Evolutionary conservation across 2,888 invertebrate genomes (phyloP).

Genomic region (Dyspetes luteomarginatus): DNA sequence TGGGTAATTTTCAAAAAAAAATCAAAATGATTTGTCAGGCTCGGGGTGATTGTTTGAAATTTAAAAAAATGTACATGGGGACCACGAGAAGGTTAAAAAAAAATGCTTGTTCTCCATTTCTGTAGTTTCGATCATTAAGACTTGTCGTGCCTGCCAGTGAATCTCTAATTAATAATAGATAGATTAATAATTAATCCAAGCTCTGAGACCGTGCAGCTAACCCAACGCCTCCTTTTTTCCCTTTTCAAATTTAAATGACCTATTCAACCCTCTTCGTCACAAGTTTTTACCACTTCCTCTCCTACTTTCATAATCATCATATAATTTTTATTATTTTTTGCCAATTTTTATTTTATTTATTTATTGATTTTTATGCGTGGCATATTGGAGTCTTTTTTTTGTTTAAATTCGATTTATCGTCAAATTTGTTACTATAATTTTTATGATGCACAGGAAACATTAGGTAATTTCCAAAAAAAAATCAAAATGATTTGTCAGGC

Average conservation of each 20-base stretch:
- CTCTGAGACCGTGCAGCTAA: slow-evolving; percentile 7
- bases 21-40: too few species aligned
- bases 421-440: too few species aligned
- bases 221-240: slow-evolving; percentile 37
- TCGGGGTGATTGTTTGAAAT: too few species aligned
- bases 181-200: slow-evolving; percentile 74
- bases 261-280: slow-evolving; percentile 26
- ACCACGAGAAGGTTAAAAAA: neutral
- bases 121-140: slow-evolving; percentile 66
- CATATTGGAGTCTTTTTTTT: too few species aligned
- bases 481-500: too few species aligned
- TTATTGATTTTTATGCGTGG: neutral
- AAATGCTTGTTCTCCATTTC: slow-evolving; percentile 33
- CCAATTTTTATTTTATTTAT: neutral
- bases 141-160: slow-evolving; percentile 60
- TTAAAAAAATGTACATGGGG: neutral
- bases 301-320: neutral
- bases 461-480: too few species aligned
- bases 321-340: neutral
- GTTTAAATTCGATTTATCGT: too few species aligned
- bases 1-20: too few species aligned
- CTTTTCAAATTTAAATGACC: slow-evolving; percentile 3
- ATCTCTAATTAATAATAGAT: too few species aligned
- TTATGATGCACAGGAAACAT: too few species aligned
- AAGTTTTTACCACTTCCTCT: neutral